Evolutionary conservation across 1,140 invertebrate genomes (phyloP).

Genomic region (Subanguina moxae): DNA sequence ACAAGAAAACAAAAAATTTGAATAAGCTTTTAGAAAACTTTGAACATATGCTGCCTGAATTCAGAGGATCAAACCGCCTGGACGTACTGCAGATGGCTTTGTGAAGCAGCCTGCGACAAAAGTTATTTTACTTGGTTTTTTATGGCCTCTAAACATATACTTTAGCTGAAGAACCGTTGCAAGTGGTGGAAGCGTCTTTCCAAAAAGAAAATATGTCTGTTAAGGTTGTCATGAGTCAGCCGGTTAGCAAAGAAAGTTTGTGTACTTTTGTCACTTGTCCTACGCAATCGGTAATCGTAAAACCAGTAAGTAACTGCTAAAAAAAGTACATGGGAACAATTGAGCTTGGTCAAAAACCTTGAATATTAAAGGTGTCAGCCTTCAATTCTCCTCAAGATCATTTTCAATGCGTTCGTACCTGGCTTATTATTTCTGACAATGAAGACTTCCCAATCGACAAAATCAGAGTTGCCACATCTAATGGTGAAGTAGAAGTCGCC

Average conservation of each 20-base stretch:
- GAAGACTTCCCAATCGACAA: background rate
- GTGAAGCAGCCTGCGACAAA: conserved; percentile 10
- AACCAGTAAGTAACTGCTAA: background rate
- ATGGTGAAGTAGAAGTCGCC: background rate
- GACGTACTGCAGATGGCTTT: conserved; percentile 46
- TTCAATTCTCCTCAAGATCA: background rate
- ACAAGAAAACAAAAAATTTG: too few relatives aligned
- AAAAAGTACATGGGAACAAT: background rate
- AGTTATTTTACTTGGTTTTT: conserved; percentile 20
- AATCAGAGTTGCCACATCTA: background rate
- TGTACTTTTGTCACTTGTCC: conserved; percentile 10
- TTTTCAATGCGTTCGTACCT: background rate
- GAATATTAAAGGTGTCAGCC: background rate
- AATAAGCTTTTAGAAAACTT: conserved; percentile 41
- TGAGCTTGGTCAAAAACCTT: background rate
- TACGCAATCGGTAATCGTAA: background rate
- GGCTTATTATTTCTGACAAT: background rate
- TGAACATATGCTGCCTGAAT: conserved; percentile 34
- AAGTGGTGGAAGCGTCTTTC: conserved; percentile 4
- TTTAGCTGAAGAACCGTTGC: background rate
- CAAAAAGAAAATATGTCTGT: conserved; percentile 14
- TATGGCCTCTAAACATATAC: background rate
- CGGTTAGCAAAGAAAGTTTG: conserved; percentile 14
- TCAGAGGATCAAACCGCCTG: conserved; percentile 48
- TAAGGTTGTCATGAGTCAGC: conserved; percentile 21